Evolutionary conservation across 1,140 invertebrate genomes (phyloP).

Genomic region (Ostrea denselamellosa): DNA sequence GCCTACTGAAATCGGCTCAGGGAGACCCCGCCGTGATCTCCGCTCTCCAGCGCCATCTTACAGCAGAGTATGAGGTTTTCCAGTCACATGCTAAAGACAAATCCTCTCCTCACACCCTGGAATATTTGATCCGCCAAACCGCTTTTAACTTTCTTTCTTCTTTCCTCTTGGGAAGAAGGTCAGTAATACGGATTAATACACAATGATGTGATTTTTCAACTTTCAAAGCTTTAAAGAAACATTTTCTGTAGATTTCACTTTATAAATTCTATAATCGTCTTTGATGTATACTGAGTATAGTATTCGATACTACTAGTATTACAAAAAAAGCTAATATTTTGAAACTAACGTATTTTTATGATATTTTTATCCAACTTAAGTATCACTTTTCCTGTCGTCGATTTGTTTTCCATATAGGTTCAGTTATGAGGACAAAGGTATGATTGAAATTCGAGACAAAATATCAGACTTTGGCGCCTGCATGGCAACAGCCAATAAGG

Average conservation of each 20-base stretch:
- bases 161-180: slow-evolving; percentile 5
- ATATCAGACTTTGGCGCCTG: background rate
- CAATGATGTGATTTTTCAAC: too few relatives aligned
- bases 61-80: background rate
- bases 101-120: background rate
- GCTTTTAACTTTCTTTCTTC: slow-evolving; percentile 9
- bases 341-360: too few relatives aligned
- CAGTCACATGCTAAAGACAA: background rate
- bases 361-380: too few relatives aligned
- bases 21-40: background rate
- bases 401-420: background rate
- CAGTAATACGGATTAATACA: too few relatives aligned
- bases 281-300: too few relatives aligned
- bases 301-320: too few relatives aligned
- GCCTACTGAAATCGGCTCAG: background rate
- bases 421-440: background rate
- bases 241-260: too few relatives aligned
- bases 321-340: too few relatives aligned
- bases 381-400: background rate
- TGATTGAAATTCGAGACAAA: background rate
- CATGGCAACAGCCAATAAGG: background rate
- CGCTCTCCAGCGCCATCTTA: background rate
- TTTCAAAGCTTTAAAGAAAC: too few relatives aligned
- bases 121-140: slow-evolving; percentile 3
- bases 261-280: too few relatives aligned